These are phyloP conservation scores for Mus musculus DNA, from an alignment of 2,113 vertebrate species.

Conservation along the genomic window DNA sequence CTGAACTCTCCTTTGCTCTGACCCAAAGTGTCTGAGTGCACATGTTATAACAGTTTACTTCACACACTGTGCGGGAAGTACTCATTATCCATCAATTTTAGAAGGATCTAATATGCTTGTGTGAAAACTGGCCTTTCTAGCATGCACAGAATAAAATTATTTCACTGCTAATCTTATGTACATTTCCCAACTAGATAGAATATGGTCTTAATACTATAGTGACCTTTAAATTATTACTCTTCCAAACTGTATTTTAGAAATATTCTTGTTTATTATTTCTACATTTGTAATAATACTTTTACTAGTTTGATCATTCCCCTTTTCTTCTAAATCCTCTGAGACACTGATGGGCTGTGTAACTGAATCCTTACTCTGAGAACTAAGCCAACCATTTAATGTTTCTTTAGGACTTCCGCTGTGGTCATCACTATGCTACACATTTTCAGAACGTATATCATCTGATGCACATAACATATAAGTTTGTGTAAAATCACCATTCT, in stretches of 20 bases:
- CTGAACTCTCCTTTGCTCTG: slow-evolving; percentile 29
- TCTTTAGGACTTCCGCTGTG: not conserved
- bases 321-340: slow-evolving; percentile 1
- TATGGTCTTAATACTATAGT: not conserved
- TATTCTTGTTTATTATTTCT: not conserved
- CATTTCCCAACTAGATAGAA: not conserved
- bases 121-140: not conserved
- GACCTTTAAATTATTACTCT: not conserved
- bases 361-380: slow-evolving; percentile 18
- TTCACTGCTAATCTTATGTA: not conserved
- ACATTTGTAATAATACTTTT: slow-evolving; percentile 11
- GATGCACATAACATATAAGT: not conserved
- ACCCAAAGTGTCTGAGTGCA: not conserved
- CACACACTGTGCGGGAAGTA: not conserved
- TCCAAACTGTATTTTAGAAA: not conserved
- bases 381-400: not conserved
- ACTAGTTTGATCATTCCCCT: not conserved
- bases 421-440: not conserved
- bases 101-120: not conserved
- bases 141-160: not conserved
- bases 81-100: slow-evolving; percentile 45
- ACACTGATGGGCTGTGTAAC: not conserved
- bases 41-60: slow-evolving; percentile 7
- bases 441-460: not conserved
- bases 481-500: not conserved